These are phyloP conservation scores for Nephila pilipes DNA, from an alignment of 1,140 invertebrate genomes.

Conservation along the genomic window DNA sequence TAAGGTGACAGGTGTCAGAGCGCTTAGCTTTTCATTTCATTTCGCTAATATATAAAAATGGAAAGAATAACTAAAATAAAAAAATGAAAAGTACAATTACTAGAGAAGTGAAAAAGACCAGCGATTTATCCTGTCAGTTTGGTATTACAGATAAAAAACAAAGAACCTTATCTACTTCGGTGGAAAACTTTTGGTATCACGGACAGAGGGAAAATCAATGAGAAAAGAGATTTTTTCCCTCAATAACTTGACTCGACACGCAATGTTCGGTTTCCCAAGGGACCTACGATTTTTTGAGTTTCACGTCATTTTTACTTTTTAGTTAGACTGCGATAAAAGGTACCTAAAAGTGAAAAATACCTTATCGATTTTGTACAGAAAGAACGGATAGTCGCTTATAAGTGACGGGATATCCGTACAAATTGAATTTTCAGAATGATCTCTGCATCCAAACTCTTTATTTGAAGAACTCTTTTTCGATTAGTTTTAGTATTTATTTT, in stretches of 20 bases:
- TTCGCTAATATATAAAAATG: slow-evolving; percentile 36
- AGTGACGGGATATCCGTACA: slow-evolving; percentile 34
- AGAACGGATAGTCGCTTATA: neutral
- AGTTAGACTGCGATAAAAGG: slow-evolving; percentile 55
- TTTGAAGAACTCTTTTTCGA: neutral
- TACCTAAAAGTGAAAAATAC: slow-evolving; percentile 61
- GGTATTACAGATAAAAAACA: slow-evolving; percentile 59
- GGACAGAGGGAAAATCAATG: slow-evolving; percentile 60
- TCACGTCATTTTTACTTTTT: slow-evolving; percentile 68
- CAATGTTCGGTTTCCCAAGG: slow-evolving; percentile 42
- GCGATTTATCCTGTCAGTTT: slow-evolving; percentile 68
- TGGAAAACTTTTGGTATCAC: slow-evolving; percentile 70
- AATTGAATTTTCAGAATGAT: slow-evolving; percentile 41
- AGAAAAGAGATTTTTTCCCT: slow-evolving; percentile 41
- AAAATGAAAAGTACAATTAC: slow-evolving; percentile 43
- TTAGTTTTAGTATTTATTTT: neutral
- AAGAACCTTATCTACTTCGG: slow-evolving; percentile 58
- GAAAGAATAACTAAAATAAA: neutral
- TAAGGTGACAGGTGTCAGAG: slow-evolving; percentile 53
- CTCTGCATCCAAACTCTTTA: slow-evolving; percentile 4
- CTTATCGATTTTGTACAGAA: slow-evolving; percentile 48
- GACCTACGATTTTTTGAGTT: slow-evolving; percentile 55
- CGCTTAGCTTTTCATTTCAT: slow-evolving; percentile 58
- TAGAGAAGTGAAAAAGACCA: slow-evolving; percentile 20
- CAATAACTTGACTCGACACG: slow-evolving; percentile 66